These are phyloP conservation scores for Hippocampus barbouri DNA, from an alignment of 2,113 vertebrate genomes.

Conservation along the genomic window DNA sequence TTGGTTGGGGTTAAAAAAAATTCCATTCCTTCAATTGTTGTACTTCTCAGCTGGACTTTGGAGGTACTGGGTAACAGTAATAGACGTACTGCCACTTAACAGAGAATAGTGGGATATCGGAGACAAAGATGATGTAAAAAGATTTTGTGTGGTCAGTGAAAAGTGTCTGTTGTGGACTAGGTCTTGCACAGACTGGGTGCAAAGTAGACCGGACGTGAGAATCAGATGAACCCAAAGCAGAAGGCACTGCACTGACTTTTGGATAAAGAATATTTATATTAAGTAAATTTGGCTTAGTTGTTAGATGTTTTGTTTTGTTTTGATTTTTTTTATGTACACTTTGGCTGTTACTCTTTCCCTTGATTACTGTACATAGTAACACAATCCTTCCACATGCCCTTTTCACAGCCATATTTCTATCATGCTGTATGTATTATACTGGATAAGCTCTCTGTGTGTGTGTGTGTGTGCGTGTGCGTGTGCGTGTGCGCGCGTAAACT, in stretches of 20 bases:
- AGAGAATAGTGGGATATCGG: slow-evolving; percentile 36
- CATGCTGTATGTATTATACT: slow-evolving; percentile 66
- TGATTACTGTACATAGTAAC: slow-evolving; percentile 52
- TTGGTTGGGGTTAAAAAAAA: not conserved
- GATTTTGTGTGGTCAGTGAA: slow-evolving; percentile 53
- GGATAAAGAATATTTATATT: slow-evolving; percentile 79
- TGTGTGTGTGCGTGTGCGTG: slow-evolving; percentile 23
- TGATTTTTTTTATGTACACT: slow-evolving; percentile 56
- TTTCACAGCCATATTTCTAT: slow-evolving; percentile 58
- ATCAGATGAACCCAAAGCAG: slow-evolving; percentile 57
- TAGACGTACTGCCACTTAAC: slow-evolving; percentile 38
- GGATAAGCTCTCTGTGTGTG: slow-evolving; percentile 42
- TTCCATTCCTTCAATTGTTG: slow-evolving; percentile 65
- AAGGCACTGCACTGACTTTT: slow-evolving; percentile 77
- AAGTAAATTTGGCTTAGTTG: slow-evolving; percentile 70
- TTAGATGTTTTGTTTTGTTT: slow-evolving; percentile 45
- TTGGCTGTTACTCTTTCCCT: slow-evolving; percentile 51
- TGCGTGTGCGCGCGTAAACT: slow-evolving; percentile 8
- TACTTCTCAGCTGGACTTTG: slow-evolving; percentile 89
- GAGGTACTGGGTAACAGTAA: slow-evolving; percentile 75
- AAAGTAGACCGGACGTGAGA: slow-evolving; percentile 46
- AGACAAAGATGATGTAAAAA: slow-evolving; percentile 52
- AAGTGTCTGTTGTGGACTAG: slow-evolving; percentile 57
- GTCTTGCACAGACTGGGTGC: slow-evolving; percentile 53
- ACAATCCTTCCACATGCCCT: slow-evolving; percentile 28